Base-by-base conservation (phyloP, 2,113 vertebrate species). In the Hemiscyllium ocellatum region DNA sequence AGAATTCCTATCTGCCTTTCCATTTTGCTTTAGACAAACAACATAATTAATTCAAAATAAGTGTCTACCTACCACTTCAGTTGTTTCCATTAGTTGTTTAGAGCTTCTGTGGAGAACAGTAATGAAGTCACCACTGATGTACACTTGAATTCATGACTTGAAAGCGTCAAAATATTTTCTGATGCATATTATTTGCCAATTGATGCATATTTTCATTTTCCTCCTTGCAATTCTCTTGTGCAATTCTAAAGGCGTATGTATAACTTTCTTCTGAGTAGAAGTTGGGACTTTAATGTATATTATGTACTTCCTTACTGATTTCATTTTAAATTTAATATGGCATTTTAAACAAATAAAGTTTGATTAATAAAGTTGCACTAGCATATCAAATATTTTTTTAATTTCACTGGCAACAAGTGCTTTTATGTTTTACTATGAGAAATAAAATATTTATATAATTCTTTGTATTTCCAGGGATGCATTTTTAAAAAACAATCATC, bases 11-110 rank as follows among this genome's bases (percentile, higher is more conserved):
- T 1, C 89, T 66, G 33, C 61, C 17, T 37, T 93, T 19, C 61
- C 33, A 93, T 66, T 93, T 93, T 93, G 61, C 19, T 93, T 93
- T 37, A 93, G 89, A 93, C 33, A 93, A 93, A 66, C 89, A 93
- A 37, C n/a, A 93, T 66, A 66, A 93, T 66, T 37, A 66, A 93
- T 93, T 66, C 56, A 94, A 70, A 56, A 42, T 70, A 70, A 70
- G 3, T 94, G 93, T 50, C 68, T 70, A 24, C 8, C 37, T 94
- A 29, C 8, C 37, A 70, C 1, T 20, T 37, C 26, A 70, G 29
- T 70, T 24, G 37, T 69, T 69, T 94, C 61, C 19, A 94, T n/a
- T 94, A 13, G 29, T 66, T 91, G 89, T 33, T 66, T 66, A 20
- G 6, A 26, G 12, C 20, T 70, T 72, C 61, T 24, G 68, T 33